phyloP scores from a whole-genome alignment of 92 coral and sea anemone genomes.

The Paragorgia papillata region DNA sequence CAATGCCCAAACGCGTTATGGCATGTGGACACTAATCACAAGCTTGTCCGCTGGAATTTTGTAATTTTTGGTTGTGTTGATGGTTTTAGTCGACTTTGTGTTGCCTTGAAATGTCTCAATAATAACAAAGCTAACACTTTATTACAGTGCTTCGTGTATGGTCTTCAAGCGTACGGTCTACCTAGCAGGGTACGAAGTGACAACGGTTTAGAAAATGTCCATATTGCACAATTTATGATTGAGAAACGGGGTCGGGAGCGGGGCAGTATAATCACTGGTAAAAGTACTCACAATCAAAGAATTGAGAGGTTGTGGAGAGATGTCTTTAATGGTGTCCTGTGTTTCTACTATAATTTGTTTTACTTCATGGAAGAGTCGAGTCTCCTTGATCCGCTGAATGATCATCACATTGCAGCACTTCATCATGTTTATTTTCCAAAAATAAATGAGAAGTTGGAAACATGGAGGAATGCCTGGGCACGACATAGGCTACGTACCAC shows the following conservation, averaged over 20 bases:
- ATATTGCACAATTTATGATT: conserved; percentile 50
- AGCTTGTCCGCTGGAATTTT: conserved; percentile 50
- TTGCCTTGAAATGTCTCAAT: conserved; percentile 42
- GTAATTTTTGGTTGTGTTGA: conserved; percentile 47
- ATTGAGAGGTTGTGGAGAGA: conserved; percentile 65
- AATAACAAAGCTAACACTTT: conserved; percentile 57
- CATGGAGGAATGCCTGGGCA: conserved; percentile 68
- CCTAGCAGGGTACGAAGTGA: conserved; percentile 49
- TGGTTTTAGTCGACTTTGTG: conserved; percentile 47
- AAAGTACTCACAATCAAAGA: conserved; percentile 55
- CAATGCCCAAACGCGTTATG: conserved; percentile 44
- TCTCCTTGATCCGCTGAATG: conserved; percentile 56
- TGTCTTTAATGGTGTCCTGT: conserved; percentile 59
- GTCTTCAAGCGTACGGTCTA: conserved; percentile 25
- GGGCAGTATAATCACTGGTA: conserved; percentile 56
- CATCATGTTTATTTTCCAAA: too few species aligned
- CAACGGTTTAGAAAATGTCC: conserved; percentile 50
- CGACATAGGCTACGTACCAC: conserved; percentile 60
- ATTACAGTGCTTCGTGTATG: conserved; percentile 25
- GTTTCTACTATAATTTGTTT: conserved; percentile 58
- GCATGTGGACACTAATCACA: conserved; percentile 48
- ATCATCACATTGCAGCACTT: conserved; percentile 66
- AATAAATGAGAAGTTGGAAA: too few species aligned
- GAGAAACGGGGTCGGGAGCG: conserved; percentile 52
- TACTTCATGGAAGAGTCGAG: too few species aligned